These are phyloP conservation scores for Philereme transversata DNA, from an alignment of 2,888 invertebrate genomes.

Conservation along the genomic window DNA sequence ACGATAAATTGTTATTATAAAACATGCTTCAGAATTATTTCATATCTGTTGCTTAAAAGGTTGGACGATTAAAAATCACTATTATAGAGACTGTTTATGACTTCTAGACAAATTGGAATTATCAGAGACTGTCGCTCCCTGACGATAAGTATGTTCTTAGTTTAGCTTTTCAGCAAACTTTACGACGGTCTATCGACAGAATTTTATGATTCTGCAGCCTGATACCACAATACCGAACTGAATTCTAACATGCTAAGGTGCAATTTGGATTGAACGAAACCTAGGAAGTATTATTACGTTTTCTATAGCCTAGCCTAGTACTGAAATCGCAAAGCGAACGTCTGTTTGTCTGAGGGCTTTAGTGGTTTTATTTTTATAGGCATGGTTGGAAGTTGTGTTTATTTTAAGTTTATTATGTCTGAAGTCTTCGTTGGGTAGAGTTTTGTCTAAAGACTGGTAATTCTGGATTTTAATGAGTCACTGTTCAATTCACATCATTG, in stretches of 20 bases:
- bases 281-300: slow-evolving; percentile 8
- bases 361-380: not conserved
- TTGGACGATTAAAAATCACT: too few relatives aligned
- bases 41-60: too few relatives aligned
- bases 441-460: too few relatives aligned
- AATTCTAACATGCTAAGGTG: slow-evolving; percentile 46
- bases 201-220: slow-evolving; percentile 37
- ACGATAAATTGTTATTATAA: too few relatives aligned
- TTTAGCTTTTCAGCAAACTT: slow-evolving; percentile 21
- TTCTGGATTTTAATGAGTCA: too few relatives aligned
- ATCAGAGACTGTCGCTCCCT: slow-evolving; percentile 10
- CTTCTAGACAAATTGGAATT: not conserved
- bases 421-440: too few relatives aligned
- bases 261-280: slow-evolving; percentile 39
- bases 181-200: slow-evolving; percentile 21
- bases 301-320: not conserved
- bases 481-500: too few relatives aligned
- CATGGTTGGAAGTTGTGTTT: not conserved
- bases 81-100: too few relatives aligned
- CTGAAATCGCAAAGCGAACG: not conserved
- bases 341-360: slow-evolving; percentile 11
- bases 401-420: not conserved
- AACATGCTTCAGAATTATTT: too few relatives aligned
- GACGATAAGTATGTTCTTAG: slow-evolving; percentile 4
- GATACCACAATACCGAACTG: slow-evolving; percentile 45